Percentiles rank a stretch among this genome's conserved stretches.
Conservation (phyloP, 2,888 invertebrate species). For the Zaprionus bogoriensis region DNA sequence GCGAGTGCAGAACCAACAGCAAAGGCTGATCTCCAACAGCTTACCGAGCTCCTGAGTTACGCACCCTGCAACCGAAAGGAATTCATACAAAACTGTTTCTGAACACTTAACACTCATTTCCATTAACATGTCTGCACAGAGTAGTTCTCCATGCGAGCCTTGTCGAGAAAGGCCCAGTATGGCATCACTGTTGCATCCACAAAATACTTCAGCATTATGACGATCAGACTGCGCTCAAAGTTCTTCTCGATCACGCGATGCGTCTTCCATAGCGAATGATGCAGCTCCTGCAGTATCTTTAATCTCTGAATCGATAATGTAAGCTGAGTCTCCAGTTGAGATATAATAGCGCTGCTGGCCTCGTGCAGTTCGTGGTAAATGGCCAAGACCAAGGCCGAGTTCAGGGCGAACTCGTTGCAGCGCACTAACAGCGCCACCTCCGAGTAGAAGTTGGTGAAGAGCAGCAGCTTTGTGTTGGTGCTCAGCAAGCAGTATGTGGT, state of each 20-base stretch:
- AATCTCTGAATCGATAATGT: background rate
- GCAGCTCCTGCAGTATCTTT: slow-evolving; percentile 50
- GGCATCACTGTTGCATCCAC: slow-evolving; percentile 49
- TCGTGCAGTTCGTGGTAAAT: slow-evolving; percentile 28
- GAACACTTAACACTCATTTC: rapidly evolving
- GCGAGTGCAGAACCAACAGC: slow-evolving; percentile 51
- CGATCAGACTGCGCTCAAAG: slow-evolving; percentile 45
- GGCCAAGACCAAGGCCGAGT: slow-evolving; percentile 27
- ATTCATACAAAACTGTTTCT: background rate
- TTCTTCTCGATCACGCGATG: slow-evolving; percentile 48
- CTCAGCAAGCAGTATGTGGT: slow-evolving; percentile 13
- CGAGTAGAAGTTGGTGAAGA: slow-evolving; percentile 34
- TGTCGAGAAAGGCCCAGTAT: slow-evolving; percentile 51
- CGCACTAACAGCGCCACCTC: slow-evolving; percentile 54
- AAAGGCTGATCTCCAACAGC: slow-evolving; percentile 24
- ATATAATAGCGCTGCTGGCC: background rate
- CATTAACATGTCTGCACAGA: slow-evolving; percentile 21
- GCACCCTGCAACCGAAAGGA: slow-evolving; percentile 16
- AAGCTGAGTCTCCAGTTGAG: slow-evolving; percentile 7
- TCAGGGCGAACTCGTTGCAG: slow-evolving; percentile 46
- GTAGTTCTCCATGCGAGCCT: background rate
- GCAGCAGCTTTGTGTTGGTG: background rate
- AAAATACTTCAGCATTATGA: slow-evolving; percentile 48
- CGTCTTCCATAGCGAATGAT: slow-evolving; percentile 45
- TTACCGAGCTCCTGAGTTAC: slow-evolving; percentile 18